phyloP scores from a whole-genome alignment of 2,797 vertebrate species.

The Sparus aurata region DNA sequence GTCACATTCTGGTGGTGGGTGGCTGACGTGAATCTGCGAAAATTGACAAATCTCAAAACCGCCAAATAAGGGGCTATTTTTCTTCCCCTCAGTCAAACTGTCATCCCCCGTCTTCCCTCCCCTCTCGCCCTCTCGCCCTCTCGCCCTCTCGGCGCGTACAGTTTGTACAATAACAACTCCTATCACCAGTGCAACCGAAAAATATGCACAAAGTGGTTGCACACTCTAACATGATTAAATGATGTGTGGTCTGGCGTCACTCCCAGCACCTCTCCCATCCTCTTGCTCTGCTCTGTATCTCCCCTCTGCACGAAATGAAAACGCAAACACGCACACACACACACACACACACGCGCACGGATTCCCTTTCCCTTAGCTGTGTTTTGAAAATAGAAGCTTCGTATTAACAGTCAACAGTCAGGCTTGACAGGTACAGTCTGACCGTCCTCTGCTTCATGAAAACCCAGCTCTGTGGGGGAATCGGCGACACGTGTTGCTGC shows the following conservation, averaged over 20 bases:
- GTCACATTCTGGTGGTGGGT: conserved; percentile 20
- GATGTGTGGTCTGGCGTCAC: conserved; percentile 83
- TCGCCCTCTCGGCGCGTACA: conserved; percentile 27
- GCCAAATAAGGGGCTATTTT: conserved; percentile 44
- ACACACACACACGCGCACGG: conserved; percentile 53
- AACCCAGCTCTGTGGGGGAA: conserved; percentile 32
- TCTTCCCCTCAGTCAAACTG: conserved; percentile 38
- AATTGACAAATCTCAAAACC: conserved; percentile 53
- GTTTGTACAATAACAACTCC: conserved; percentile 78
- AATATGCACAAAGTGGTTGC: conserved; percentile 79
- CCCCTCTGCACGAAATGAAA: conserved; percentile 54
- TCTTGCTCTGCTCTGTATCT: conserved; percentile 67
- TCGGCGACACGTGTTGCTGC: conserved; percentile 39
- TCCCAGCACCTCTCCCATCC: conserved; percentile 80
- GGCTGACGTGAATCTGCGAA: conserved; percentile 18
- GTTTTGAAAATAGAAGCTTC: conserved; percentile 81
- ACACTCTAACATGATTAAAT: conserved; percentile 85
- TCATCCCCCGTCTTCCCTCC: conserved; percentile 21
- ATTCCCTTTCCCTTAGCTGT: conserved; percentile 73
- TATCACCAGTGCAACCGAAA: conserved; percentile 75
- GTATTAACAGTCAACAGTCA: conserved; percentile 83
- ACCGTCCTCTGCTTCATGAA: conserved; percentile 50
- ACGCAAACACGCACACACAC: conserved; percentile 36
- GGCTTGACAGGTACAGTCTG: conserved; percentile 75
- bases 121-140: conserved; percentile 20